These are phyloP conservation scores for Ceuthmochares aereus DNA, from an alignment of 2,113 vertebrate genomes.

Conservation along the genomic window DNA sequence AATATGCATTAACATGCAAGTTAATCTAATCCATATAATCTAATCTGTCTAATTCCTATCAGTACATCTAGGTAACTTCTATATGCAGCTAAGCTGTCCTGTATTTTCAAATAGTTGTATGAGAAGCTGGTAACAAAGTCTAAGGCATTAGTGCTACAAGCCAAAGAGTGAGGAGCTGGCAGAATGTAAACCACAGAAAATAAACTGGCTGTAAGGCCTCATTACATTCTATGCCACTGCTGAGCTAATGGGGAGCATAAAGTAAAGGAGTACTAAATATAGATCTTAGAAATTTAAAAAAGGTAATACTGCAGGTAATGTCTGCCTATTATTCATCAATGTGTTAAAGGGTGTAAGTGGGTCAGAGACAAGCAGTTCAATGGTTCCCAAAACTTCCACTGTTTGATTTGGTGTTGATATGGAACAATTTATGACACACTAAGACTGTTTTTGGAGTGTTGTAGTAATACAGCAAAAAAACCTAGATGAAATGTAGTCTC, in stretches of 20 bases:
- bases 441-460: not conserved
- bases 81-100: not conserved
- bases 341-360: not conserved
- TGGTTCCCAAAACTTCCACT: not conserved
- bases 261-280: not conserved
- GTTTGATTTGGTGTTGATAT: not conserved
- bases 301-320: not conserved
- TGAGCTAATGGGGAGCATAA: not conserved
- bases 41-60: not conserved
- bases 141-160: not conserved
- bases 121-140: not conserved
- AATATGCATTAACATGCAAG: not conserved
- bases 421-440: not conserved
- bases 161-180: not conserved
- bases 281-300: not conserved
- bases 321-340: not conserved
- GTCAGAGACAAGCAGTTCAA: not conserved
- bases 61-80: not conserved
- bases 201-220: not conserved
- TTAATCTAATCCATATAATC: conserved; percentile 14
- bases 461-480: not conserved
- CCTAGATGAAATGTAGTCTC: not conserved
- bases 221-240: not conserved
- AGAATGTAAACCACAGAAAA: not conserved
- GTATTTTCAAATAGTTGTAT: not conserved